phyloP scores from a whole-genome alignment of 2,888 invertebrate species.

The Macrostomum cliftonense region DNA sequence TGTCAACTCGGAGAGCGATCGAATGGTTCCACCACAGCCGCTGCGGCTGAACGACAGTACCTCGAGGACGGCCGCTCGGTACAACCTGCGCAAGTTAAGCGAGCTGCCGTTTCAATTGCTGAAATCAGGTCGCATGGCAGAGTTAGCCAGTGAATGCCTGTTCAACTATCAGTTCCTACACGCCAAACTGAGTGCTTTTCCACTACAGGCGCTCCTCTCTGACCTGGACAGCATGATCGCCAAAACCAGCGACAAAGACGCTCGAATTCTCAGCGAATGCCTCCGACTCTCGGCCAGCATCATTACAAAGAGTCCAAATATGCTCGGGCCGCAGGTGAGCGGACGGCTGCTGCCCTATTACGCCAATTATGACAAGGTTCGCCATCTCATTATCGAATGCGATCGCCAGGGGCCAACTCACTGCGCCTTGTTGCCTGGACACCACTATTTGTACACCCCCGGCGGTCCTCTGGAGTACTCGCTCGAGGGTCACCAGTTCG shows the following conservation, averaged over 20 bases:
- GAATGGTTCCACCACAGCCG: constrained; percentile 85
- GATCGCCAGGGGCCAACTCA: constrained; percentile 68
- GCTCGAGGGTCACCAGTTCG: constrained; percentile 89
- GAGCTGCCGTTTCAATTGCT: constrained; percentile 86
- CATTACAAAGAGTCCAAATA: constrained; percentile 69
- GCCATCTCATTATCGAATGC: constrained; percentile 69
- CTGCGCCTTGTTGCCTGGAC: constrained; percentile 71
- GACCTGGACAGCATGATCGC: constrained; percentile 73
- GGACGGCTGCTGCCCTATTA: constrained; percentile 82
- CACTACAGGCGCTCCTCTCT: constrained; percentile 73
- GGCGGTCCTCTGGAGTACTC: constrained; percentile 95
- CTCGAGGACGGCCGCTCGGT: constrained; percentile 58
- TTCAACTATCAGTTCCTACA: constrained; percentile 96
- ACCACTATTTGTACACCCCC: constrained; percentile 92
- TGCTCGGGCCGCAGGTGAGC: constrained; percentile 72
- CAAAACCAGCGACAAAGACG: constrained; percentile 29
- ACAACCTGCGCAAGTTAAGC: constrained; percentile 72
- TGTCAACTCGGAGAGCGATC: constrained; percentile 43
- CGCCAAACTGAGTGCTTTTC: constrained; percentile 81
- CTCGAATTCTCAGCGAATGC: constrained; percentile 33
- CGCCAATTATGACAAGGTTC: constrained; percentile 59
- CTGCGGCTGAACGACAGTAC: constrained; percentile 67
- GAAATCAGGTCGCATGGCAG: constrained; percentile 67
- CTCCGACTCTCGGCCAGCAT: constrained; percentile 74
- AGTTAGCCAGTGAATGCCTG: constrained; percentile 69